phyloP scores from a whole-genome alignment of 2,797 vertebrate genomes.

The Odontamblyopus rebecca region DNA sequence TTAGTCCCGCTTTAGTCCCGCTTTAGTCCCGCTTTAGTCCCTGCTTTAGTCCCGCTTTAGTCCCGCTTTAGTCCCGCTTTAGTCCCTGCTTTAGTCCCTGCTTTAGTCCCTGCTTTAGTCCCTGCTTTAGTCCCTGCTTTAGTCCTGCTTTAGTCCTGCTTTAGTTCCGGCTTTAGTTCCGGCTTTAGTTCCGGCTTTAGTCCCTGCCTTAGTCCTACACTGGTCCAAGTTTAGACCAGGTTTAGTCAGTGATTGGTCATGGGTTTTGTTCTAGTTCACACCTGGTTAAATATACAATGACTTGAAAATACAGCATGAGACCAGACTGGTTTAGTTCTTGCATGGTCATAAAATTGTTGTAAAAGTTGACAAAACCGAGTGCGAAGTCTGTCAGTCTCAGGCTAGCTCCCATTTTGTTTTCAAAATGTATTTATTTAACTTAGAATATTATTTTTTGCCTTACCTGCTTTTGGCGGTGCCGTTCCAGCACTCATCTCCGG shows the following conservation, averaged over 20 bases:
- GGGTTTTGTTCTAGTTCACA: background rate
- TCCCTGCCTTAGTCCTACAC: background rate
- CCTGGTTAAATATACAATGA: background rate
- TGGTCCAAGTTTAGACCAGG: background rate
- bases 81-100: background rate
- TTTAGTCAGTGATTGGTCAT: background rate
- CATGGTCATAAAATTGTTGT: background rate
- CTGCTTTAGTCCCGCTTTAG: background rate
- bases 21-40: background rate
- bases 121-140: no score
- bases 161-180: no score
- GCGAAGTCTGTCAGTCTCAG: background rate
- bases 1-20: background rate
- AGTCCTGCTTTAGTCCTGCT: no score
- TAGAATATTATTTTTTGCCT: background rate
- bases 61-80: background rate
- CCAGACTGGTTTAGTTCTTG: no score
- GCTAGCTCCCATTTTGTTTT: background rate
- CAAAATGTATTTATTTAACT: background rate
- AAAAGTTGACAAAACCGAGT: background rate
- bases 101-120: no score
- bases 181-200: no score
- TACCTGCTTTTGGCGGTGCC: constrained; percentile 95
- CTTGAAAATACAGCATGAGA: background rate
- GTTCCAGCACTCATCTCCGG: constrained; percentile 93